phyloP scores from a whole-genome alignment of 2,113 vertebrate species.

The Cyprinus carpio region DNA sequence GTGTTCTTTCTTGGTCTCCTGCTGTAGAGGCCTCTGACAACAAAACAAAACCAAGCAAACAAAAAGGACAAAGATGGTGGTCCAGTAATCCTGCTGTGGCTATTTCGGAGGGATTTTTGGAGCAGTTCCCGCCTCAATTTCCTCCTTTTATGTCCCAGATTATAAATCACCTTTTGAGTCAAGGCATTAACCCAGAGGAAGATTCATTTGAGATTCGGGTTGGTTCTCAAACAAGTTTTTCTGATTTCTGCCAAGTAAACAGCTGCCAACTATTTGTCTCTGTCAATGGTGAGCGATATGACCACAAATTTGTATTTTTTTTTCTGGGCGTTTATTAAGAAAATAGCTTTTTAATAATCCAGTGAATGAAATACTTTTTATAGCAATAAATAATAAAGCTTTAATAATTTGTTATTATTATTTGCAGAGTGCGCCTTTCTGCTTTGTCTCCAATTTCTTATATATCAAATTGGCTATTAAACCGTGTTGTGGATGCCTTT shows the following conservation, averaged over 20 bases:
- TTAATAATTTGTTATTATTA: not conserved
- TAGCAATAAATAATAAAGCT: not conserved
- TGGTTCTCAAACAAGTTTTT: constrained; percentile 47
- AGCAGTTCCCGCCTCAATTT: constrained; percentile 10
- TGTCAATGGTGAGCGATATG: not conserved
- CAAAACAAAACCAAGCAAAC: constrained; percentile 27
- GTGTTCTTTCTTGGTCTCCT: constrained; percentile 4
- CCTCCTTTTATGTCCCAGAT: not conserved
- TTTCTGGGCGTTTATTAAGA: not conserved
- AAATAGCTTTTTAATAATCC: too few relatives aligned
- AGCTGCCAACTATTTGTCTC: not conserved
- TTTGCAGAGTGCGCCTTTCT: not conserved
- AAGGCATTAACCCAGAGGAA: too few relatives aligned
- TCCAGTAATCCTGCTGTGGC: constrained; percentile 29
- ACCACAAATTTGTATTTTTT: not conserved
- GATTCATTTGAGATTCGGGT: constrained; percentile 13
- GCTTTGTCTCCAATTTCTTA: not conserved
- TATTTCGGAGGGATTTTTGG: constrained; percentile 32
- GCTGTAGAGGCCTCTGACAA: constrained; percentile 32
- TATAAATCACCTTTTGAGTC: too few relatives aligned
- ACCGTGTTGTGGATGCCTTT: not conserved
- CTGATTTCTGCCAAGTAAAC: constrained; percentile 30
- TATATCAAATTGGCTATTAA: not conserved
- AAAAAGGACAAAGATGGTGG: constrained; percentile 29
- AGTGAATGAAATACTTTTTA: too few relatives aligned